Base-by-base conservation (phyloP, 2,888 invertebrate genomes). In the Ormyrus rosae region DNA sequence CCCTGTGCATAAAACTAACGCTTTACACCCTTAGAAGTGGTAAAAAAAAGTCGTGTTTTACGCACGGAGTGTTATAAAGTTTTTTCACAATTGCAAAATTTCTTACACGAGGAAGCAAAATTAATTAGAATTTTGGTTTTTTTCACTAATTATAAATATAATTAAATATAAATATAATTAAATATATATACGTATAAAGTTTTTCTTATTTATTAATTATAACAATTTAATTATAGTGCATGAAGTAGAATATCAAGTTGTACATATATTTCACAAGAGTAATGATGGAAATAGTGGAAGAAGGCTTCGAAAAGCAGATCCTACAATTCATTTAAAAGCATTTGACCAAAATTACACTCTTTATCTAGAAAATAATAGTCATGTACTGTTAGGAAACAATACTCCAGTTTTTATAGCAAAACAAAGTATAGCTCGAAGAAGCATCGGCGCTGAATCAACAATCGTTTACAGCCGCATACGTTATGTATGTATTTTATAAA, bases 351-450 rank as follows among this genome's bases (percentile, higher is more conserved):
- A 79, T 6, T 71, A 71, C 19, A 68, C 61, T 19, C 48, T 79
- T 8, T 79, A 79, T 55, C 56, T 79, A 10, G 68, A 73, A 55
- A 8, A 73, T 63, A 79, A 73, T 51, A 11, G 63, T 45, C 10
- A 69, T 9, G 9, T 73, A 34, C 61, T 79, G 50, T 13, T 74
- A 3, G 79, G 73, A 50, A 55, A 11, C 7, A 60, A 50, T 34
- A 79, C 73, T 19, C 68, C 68, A 48, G 7, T 79, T 5, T 79
- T 73, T 11, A 56, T 61, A 19, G 79, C 79, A 6, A 34, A 73
- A 56, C 4, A 10, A 6, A 55, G 4, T 10, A 0, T 5, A 10
- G 11, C 0, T 6, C 19, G 19, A 19, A 19, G 19, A 19, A 19
- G 19, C 19, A 19, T 19, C 19, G 0, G 0, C 19, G n/a, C 13